phyloP scores from a whole-genome alignment of 1,140 invertebrate genomes.

The Pseudobourletiella spinata region DNA sequence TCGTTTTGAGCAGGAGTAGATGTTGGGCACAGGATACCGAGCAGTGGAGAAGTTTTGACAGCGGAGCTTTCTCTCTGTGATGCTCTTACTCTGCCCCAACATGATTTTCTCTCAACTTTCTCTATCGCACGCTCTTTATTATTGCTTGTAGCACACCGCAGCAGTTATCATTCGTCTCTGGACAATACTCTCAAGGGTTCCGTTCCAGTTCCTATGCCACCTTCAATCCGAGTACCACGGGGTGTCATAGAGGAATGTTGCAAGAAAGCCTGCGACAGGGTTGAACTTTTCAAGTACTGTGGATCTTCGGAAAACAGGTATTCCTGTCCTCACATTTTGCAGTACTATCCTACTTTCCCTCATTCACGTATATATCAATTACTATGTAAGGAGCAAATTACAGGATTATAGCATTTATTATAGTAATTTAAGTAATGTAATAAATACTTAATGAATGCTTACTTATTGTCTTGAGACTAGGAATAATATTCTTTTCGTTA shows the following conservation, averaged over 20 bases:
- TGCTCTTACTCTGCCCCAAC: not conserved
- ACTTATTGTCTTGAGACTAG: not conserved
- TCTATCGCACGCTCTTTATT: too few relatives aligned
- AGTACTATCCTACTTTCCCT: not conserved
- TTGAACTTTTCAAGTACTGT: not conserved
- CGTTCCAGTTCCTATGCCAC: too few relatives aligned
- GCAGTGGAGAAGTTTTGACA: not conserved
- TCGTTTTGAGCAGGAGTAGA: not conserved
- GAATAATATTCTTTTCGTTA: too few relatives aligned
- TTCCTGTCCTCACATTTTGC: not conserved
- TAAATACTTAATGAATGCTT: not conserved
- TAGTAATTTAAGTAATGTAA: not conserved
- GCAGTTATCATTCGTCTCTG: too few relatives aligned
- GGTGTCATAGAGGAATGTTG: constrained; percentile 6
- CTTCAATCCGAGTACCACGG: not conserved
- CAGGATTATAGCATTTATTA: not conserved
- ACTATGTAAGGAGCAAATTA: not conserved
- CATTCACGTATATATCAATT: not conserved
- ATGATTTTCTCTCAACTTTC: not conserved
- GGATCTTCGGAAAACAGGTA: not conserved
- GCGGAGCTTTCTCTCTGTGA: not conserved
- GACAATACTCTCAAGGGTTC: too few relatives aligned
- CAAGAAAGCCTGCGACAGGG: not conserved
- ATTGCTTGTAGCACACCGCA: too few relatives aligned
- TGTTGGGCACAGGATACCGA: not conserved